Evolutionary conservation across 2,888 invertebrate genomes (phyloP), one percentile per base, ranked within the genome.

Genomic region (Agrochola macilenta): DNA sequence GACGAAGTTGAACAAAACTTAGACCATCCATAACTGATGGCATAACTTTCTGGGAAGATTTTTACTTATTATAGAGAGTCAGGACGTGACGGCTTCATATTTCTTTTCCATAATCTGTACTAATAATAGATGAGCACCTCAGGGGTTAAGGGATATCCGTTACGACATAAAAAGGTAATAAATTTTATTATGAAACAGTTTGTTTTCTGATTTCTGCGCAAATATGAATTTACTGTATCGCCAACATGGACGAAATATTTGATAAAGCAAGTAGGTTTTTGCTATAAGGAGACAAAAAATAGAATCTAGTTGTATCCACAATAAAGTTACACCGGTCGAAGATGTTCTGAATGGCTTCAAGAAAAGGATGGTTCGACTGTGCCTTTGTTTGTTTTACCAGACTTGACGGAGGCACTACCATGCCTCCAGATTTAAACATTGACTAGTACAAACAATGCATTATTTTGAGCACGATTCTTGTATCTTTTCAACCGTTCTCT

Each of bases 1-100:
- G 94, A 87, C 87, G 87, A 95, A 95, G 92, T 95, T 95, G 90
- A 89, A 88, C 88, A 81, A 79, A 93, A 95, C 91, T 94, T 93
- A 87, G 90, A 92, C 92, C 94, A 94, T 95, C 93, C 93, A 94
- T 95, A 95, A 95, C 94, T 94, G 94, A 95, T 93, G 94, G 91
- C 86, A 87, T 79, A 87, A 90, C 89, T 89, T 86, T 61, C 57
- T 39, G 43, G 20, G 60, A 64, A 64, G 63, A 68, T 78, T 88
- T 89, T 87, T 86, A 81, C 82, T 87, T 86, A 83, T 86, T 78
- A 78, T 73, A 65, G 80, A 63, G 73, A 52, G 80, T 79, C 74
- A 78, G 76, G 78, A 80, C 76, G 76, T 77, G 83, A 74, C 58
- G 70, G 82, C 35, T 79, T 81, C 68, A 79, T 81, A 84, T 81